Percentiles rank a stretch among this genome's conserved stretches.
phyloP scores from a whole-genome alignment of 2,888 invertebrate genomes.

The Cantharis rufa region DNA sequence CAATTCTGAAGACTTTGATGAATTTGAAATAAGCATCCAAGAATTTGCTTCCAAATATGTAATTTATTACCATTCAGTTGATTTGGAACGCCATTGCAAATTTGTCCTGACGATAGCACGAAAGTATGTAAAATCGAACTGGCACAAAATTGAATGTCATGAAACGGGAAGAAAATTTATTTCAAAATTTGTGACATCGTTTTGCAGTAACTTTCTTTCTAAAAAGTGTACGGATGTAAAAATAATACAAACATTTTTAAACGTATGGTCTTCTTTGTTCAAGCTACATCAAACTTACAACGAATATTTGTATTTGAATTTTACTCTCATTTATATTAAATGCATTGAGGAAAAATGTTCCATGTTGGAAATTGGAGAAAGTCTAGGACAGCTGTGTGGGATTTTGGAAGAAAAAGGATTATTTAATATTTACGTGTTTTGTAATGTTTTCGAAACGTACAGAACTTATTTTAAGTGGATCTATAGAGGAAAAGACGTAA shows the following conservation, averaged over 20 bases:
- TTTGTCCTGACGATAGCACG: not conserved
- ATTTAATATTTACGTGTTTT: not conserved
- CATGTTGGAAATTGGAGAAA: not conserved
- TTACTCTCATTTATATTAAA: not conserved
- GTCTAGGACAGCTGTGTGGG: not conserved
- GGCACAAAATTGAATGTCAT: not conserved
- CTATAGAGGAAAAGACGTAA: not conserved
- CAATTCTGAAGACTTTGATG: not conserved
- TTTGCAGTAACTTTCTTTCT: not conserved
- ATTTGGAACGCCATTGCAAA: not conserved
- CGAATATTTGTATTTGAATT: not conserved
- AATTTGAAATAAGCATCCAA: not conserved
- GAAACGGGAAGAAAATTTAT: not conserved
- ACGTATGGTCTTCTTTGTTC: not conserved
- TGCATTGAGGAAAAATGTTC: not conserved
- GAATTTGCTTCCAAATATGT: not conserved
- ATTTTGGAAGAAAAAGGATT: not conserved
- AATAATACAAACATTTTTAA: not conserved
- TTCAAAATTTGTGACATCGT: not conserved
- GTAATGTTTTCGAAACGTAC: not conserved
- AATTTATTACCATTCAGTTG: not conserved
- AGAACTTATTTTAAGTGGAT: not conserved
- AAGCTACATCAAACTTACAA: not conserved
- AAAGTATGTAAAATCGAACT: not conserved
- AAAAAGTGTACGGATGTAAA: not conserved